Evolutionary conservation across 2,113 vertebrate species (phyloP), one percentile per base, ranked within the genome.

Genomic region (Cryptoleucopteryx plumbea): DNA sequence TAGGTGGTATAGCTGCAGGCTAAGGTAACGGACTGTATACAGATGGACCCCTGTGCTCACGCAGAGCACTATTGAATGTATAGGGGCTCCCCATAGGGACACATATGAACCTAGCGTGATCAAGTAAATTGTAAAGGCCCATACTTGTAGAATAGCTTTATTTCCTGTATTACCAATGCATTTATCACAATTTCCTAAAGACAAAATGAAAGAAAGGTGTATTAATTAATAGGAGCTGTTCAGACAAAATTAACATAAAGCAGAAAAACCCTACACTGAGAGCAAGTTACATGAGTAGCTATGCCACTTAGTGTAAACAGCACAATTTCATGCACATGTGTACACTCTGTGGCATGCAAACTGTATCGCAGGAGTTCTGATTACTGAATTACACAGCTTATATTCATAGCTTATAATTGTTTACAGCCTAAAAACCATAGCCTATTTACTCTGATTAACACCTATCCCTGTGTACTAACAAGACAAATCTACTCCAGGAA

Each of bases 1-100:
- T 93, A 96, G 90, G 96, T 92, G 96, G 96, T 94, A 90, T 96
- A 94, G 96, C 96, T 96, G 90, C 90, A 96, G 94, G 94, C 93
- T 88, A 96, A 77, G 79, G 93, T 34, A 93, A 84, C 11, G 6
- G 74, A 22, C 93, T 83, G 88, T 56, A n/a, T 92, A 94, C 96
- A 97, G 96, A 97, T 97, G 96, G 93, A 94, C 40, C 84, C 83
- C 90, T 2, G 34, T 5, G 82, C 78, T 93, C 96, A 94, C 1
- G 82, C 94, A 94, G 96, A 96, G 96, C 88, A 62, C 92, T 88
- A 86, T 15, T 95, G 62, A 96, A 94, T 83, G 67, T 66, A 66
- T 5, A 80, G 74, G 93, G 96, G 92, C 93, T 96, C 96, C 96
- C 96, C 82, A 82, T 88, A 73, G 94, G 71, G 93, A 94, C 50